Base-by-base conservation (phyloP, 2,888 invertebrate species). In the Rugalucina vietnamica region DNA sequence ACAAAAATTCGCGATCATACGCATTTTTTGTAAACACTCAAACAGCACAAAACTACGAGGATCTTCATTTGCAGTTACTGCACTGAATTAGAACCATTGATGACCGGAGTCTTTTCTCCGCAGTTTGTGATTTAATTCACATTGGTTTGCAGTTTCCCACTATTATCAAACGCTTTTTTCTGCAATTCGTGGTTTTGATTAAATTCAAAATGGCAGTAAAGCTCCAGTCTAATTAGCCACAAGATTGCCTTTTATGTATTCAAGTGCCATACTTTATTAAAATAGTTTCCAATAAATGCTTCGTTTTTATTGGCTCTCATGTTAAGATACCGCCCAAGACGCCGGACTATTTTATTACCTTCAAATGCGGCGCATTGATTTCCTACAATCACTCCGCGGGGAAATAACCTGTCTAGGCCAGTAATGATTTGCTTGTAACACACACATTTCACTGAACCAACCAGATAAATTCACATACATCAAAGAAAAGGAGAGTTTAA, bases 401-500 rank as follows among this genome's bases (percentile, higher is more conserved):
- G 65, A 18, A 65, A 65, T 65, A 34, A 65, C 34, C 32, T 65
- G 21, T 65, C 34, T 65, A 65, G 18, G 65, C 18, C 24, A 65
- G 65, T 10, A 65, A 34, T 65, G 65, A 65, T 65, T 65, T 34
- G 65, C 65, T 65, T 34, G 65, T 65, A 65, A 65, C 24, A 34
- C 65, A 65, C 65, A 65, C 65, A 65, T 65, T 65, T 65, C 34
- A 18, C 12, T 3, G 65, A 34, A 24, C 65, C 65, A 65, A 65
- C 65, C 65, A 65, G 65, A 65, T 65, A 65, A 65, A 65, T 65
- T 34, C 65, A 34, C 65, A 65, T 65, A 65, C 29, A 65, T 65
- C 65, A 65, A 65, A 65, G 65, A 34, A 65, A 65, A 21, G 65
- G 65, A 65, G 65, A 65, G 65, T 65, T 65, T 65, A n/a, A 65